Conservation (phyloP, 2,797 vertebrate genomes). For the Trachurus trachurus region DNA sequence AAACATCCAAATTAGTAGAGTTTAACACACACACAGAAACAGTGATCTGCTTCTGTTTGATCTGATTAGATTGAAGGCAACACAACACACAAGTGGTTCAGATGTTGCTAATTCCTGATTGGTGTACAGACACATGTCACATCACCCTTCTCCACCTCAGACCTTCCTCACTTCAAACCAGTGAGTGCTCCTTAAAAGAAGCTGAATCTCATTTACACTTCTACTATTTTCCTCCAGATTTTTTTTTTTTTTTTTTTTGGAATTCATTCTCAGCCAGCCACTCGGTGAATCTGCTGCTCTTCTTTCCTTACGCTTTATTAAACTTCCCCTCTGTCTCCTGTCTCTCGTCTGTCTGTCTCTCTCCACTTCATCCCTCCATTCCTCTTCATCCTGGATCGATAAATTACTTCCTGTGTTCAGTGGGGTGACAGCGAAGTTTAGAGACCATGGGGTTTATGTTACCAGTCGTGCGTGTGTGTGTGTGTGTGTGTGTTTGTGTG, state of each 20-base stretch:
- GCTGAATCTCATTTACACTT: conserved; percentile 3
- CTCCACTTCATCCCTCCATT: conserved; percentile 43
- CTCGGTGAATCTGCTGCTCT: conserved; percentile 27
- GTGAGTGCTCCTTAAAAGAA: not conserved
- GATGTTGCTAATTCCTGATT: not conserved
- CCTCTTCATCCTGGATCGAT: conserved; percentile 79
- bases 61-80: not conserved
- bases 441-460: conserved; percentile 74
- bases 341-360: conserved; percentile 35
- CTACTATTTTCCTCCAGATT: not conserved
- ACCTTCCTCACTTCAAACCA: conserved; percentile 1
- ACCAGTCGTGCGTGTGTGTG: conserved; percentile 57
- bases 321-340: conserved; percentile 21
- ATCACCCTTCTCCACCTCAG: not conserved
- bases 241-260: conserved; percentile 15
- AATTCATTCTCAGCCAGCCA: conserved; percentile 1
- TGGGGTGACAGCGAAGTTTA: conserved; percentile 81
- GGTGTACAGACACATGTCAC: not conserved
- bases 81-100: not conserved
- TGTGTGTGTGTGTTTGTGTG: conserved; percentile 17
- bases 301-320: conserved; percentile 29
- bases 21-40: too few relatives aligned
- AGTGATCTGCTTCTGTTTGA: not conserved
- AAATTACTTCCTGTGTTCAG: conserved; percentile 85
- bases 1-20: too few relatives aligned